A percentile compares a stretch with the other conserved stretches of the same genome.
These are phyloP conservation scores for Meloidogyne chitwoodi DNA, from an alignment of 1,140 invertebrate genomes.

Conservation along the genomic window DNA sequence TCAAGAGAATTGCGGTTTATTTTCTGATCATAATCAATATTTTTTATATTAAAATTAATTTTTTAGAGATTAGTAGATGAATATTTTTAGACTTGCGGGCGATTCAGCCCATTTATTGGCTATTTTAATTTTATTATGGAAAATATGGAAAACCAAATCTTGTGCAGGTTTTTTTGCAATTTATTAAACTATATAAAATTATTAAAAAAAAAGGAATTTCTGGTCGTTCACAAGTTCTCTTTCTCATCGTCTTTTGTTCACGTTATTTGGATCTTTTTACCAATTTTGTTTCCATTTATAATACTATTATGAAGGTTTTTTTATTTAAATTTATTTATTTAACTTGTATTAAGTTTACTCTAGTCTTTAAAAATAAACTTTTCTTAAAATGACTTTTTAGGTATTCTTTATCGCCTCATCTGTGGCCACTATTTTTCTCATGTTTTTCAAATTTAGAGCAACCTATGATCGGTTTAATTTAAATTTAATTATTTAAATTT, in stretches of 20 bases:
- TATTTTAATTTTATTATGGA: constrained; percentile 40
- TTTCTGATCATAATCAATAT: background rate
- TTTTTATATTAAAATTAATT: background rate
- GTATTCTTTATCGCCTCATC: constrained; percentile 84
- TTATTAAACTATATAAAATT: background rate
- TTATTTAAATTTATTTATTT: constrained; percentile 1
- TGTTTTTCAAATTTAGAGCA: constrained; percentile 89
- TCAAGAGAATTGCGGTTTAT: background rate
- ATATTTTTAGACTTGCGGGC: constrained; percentile 23
- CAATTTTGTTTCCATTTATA: constrained; percentile 89
- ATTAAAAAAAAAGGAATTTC: constrained; percentile 64
- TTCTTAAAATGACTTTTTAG: constrained; percentile 29
- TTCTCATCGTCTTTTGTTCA: constrained; percentile 86
- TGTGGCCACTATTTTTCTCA: constrained; percentile 85
- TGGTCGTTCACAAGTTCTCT: constrained; percentile 92
- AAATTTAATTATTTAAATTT: background rate
- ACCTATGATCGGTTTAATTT: constrained; percentile 49
- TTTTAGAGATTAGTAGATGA: constrained; percentile 18
- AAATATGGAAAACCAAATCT: constrained; percentile 49
- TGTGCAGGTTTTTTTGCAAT: constrained; percentile 74
- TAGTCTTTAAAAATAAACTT: background rate
- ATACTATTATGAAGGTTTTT: constrained; percentile 82
- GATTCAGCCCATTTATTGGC: constrained; percentile 40
- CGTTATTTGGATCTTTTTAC: constrained; percentile 93
- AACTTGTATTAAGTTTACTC: too few relatives aligned